Percentiles rank a stretch among this genome's conserved stretches.
phyloP scores from a whole-genome alignment of 1,140 invertebrate species.

The Venustaconcha ellipsiformis region DNA sequence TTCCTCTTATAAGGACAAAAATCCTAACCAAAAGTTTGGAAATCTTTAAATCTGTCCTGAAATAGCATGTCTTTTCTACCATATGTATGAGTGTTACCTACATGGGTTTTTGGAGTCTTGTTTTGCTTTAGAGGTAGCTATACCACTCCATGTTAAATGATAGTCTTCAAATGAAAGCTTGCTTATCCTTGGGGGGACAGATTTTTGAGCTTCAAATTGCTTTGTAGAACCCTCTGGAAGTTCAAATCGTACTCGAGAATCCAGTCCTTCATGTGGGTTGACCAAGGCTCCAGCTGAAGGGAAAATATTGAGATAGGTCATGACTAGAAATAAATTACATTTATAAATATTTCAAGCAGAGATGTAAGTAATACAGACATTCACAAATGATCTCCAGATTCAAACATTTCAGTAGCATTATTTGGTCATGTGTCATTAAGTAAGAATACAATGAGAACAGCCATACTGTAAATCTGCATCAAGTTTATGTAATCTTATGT shows the following conservation, averaged over 20 bases:
- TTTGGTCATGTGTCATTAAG: too few relatives aligned
- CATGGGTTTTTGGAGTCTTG: constrained; percentile 48
- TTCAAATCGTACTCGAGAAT: constrained; percentile 45
- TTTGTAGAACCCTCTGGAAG: constrained; percentile 34
- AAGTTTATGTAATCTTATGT: too few relatives aligned
- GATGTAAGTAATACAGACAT: too few relatives aligned
- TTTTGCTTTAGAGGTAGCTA: constrained; percentile 62
- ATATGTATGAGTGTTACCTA: constrained; percentile 31
- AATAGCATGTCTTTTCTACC: too few relatives aligned
- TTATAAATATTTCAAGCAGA: too few relatives aligned
- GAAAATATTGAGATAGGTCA: background rate
- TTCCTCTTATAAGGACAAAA: too few relatives aligned
- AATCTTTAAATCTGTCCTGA: too few relatives aligned
- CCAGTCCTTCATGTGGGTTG: constrained; percentile 40
- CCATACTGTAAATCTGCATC: too few relatives aligned
- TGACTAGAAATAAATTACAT: background rate
- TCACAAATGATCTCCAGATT: too few relatives aligned
- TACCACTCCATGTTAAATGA: constrained; percentile 60
- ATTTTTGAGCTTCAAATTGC: background rate
- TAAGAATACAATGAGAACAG: too few relatives aligned
- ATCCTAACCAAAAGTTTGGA: too few relatives aligned
- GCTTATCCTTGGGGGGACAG: constrained; percentile 13
- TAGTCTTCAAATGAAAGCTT: constrained; percentile 67
- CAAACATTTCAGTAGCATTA: too few relatives aligned
- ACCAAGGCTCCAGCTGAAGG: background rate